Base-by-base conservation (phyloP, 2,888 invertebrate species). In the Apotomis capreana region DNA sequence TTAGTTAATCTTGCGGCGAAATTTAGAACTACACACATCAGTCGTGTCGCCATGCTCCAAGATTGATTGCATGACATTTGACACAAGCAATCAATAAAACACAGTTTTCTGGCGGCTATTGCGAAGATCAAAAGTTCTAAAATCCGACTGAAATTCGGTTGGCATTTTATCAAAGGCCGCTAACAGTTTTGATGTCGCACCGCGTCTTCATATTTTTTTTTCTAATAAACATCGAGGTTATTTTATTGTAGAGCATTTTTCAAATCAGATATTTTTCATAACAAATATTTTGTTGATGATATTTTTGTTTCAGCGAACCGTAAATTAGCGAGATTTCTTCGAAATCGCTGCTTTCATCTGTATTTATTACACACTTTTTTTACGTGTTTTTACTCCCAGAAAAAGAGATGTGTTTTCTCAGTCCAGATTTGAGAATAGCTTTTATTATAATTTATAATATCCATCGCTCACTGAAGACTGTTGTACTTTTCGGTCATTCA, bases 231-330 rank as follows among this genome's bases (percentile, higher is more conserved):
- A 51, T 10, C 49, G 9, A 49, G 5, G 40, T 40, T 40, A 40
- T 6, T 40, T 54, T 55, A 26, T 36, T 55, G 4, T 4, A 55
- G 44, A 44, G 6, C 15, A 0, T 15, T 6, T 64, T 52, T 55
- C 8, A 10, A 40, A 64, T 64, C 55, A 44, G 3, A 54, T 55
- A 15, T 64, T 62, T 63, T 63, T 64, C 15, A 15, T 12, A 15
- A 64, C 15, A 64, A 54, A 54, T 55, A 36, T n/a, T 4, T 64
- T 64, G 52, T 44, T 55, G 44, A 55, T 55, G 44, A 64, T 44
- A 64, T 64, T 26, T 54, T 40, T 37, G 26, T 55, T 52, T 12
- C 40, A 55, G 4, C 15, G 40, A 55, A 12, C 12, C 54, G 54
- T 55, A 64, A 26, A 51, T 49, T 26, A 55, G 12, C 36, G 26